These are phyloP conservation scores for Choristoneura fumiferana DNA, from an alignment of 1,140 invertebrate genomes.

Conservation along the genomic window DNA sequence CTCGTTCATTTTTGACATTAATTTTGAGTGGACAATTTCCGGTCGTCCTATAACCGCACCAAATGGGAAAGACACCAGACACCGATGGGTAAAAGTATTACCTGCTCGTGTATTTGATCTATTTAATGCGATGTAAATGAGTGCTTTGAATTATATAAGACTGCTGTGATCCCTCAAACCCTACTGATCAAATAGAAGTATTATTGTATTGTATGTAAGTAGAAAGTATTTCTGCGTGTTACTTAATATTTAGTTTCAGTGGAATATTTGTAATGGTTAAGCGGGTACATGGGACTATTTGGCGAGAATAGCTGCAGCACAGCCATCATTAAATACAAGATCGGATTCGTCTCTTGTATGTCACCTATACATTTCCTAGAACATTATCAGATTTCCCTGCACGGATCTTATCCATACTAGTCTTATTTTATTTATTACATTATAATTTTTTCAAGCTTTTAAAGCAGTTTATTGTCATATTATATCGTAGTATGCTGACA, in stretches of 20 bases:
- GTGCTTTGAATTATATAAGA: slow-evolving; percentile 29
- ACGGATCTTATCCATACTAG: too few relatives aligned
- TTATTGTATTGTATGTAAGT: background rate
- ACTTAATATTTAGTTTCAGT: background rate
- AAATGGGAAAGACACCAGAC: too few relatives aligned
- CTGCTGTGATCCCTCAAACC: slow-evolving; percentile 21
- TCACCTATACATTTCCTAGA: too few relatives aligned
- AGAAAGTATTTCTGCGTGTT: background rate
- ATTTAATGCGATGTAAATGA: slow-evolving; percentile 15
- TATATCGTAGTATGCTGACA: background rate
- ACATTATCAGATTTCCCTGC: too few relatives aligned
- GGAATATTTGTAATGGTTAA: background rate
- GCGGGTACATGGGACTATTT: too few relatives aligned
- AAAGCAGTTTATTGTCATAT: background rate
- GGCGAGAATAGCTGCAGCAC: background rate
- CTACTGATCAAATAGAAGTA: slow-evolving; percentile 11
- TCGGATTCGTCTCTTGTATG: too few relatives aligned
- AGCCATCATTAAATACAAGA: background rate
- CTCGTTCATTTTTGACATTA: too few relatives aligned
- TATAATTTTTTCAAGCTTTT: background rate
- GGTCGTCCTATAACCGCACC: too few relatives aligned
- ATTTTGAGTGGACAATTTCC: too few relatives aligned
- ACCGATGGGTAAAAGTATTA: too few relatives aligned
- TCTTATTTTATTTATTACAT: background rate
- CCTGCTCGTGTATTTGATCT: background rate